Conservation (phyloP, 1,140 invertebrate genomes). For the Pogonognathellus flavescens region DNA sequence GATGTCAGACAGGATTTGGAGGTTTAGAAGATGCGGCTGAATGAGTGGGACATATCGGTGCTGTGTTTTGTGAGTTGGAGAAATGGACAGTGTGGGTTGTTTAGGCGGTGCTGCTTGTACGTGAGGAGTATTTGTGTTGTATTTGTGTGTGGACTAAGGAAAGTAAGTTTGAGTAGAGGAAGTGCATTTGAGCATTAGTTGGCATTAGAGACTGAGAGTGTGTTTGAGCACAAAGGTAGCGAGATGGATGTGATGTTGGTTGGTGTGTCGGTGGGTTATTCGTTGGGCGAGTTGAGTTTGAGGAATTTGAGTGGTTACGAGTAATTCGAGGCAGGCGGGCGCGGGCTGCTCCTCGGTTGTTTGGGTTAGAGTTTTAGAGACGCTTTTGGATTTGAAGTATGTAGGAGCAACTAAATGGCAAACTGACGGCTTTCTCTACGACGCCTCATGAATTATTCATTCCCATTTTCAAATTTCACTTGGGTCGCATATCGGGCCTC, state of each 20-base stretch:
- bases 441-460: conserved; percentile 67
- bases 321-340: conserved; percentile 56
- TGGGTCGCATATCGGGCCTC: conserved; percentile 61
- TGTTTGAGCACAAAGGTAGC: conserved; percentile 13
- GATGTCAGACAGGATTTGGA: too few species aligned
- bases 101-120: too few species aligned
- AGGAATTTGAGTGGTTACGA: conserved; percentile 47
- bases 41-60: too few species aligned
- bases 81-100: too few species aligned
- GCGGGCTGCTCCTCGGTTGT: conserved; percentile 25
- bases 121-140: too few species aligned
- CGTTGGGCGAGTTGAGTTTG: conserved; percentile 17
- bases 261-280: too few species aligned
- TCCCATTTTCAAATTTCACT: conserved; percentile 67
- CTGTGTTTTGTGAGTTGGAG: too few species aligned
- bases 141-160: too few species aligned
- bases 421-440: conserved; percentile 63
- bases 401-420: conserved; percentile 59
- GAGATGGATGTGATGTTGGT: conserved; percentile 43
- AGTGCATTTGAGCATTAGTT: not conserved
- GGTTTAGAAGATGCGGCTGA: too few species aligned
- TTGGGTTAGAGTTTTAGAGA: conserved; percentile 24
- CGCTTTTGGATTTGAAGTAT: conserved; percentile 58
- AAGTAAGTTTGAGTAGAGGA: not conserved
- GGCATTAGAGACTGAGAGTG: not conserved